Conservation (phyloP, 2,113 vertebrate species). For the Gymnarchus niloticus region DNA sequence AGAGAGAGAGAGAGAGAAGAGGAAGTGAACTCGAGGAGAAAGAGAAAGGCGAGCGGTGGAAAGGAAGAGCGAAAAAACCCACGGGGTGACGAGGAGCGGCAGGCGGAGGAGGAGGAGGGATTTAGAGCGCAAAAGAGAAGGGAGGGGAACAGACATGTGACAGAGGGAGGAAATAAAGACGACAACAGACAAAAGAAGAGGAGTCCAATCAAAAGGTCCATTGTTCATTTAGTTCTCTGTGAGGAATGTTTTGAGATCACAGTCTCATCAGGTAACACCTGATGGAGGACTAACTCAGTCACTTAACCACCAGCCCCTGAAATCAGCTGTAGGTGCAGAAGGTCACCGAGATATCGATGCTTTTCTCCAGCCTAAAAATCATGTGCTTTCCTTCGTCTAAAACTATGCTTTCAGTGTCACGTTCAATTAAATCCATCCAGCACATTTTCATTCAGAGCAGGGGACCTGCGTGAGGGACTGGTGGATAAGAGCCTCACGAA, state of each 20-base stretch:
- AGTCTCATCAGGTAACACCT: not conserved
- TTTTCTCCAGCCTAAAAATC: not conserved
- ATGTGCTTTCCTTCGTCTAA: not conserved
- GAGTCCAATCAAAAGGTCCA: not conserved
- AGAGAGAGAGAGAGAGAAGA: slow-evolving; percentile 32
- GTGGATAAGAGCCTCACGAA: not conserved
- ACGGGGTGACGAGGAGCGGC: too few species aligned
- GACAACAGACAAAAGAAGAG: not conserved
- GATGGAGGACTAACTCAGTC: not conserved
- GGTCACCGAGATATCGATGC: not conserved
- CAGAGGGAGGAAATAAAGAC: not conserved
- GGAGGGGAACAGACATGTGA: too few species aligned
- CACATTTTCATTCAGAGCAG: not conserved
- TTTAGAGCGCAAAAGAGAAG: slow-evolving; percentile 24
- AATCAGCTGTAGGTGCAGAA: not conserved
- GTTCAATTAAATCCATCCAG: not conserved
- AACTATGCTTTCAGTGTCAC: not conserved
- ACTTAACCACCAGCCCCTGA: not conserved
- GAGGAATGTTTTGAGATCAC: not conserved
- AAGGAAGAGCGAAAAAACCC: slow-evolving; percentile 20
- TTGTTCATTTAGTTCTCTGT: slow-evolving; percentile 3
- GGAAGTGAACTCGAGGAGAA: slow-evolving; percentile 41
- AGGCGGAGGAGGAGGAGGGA: too few species aligned
- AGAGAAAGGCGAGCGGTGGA: slow-evolving; percentile 36
- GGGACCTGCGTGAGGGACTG: not conserved